Evolutionary conservation across 1,140 invertebrate genomes (phyloP), one percentile per base, ranked within the genome.

Genomic region (Vollenhovia emeryi): DNA sequence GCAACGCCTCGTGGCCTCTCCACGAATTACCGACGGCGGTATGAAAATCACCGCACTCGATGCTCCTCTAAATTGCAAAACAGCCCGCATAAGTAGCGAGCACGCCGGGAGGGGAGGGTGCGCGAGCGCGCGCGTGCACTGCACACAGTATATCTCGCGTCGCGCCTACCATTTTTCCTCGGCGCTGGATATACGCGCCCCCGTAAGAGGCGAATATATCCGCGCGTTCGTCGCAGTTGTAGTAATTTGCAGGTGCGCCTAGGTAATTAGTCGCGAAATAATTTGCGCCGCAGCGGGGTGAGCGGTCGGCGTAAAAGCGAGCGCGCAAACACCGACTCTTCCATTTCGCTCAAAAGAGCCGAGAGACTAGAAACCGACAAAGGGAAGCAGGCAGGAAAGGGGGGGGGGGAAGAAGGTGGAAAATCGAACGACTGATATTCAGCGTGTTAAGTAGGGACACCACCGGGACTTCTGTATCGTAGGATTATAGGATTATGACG

Each of bases 11-110:
- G 50, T 43, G 62, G 48, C 36, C 68, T 73, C 50, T 82, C 78
- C 78, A 45, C 66, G 78, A 82, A 82, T 82, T 82, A 82, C 78
- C 66, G 36, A 55, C 64, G 66, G 40, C 78, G 66, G 36, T 82
- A 71, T 82, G 78, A 82, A 82, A 82, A 71, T 82, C 78, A 82
- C 78, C 66, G 78, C 78, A 82, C 66, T 82, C 66, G 78, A 82
- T 82, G 78, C 78, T 82, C 8, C n/a, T 82, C 66, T 82, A 82
- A 82, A 82, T 82, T 82, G 78, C 78, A 82, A 82, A 82, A 82
- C 78, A 82, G 78, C 66, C 15, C 36, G 66, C 66, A 71, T 82
- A 82, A 82, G 78, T 45, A 71, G 64, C 48, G 21, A n/a, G 59
- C 3, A 66, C 36, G 62, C n/a, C 15, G 45, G 50, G 2, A 50